Base-by-base conservation (phyloP, 2,888 invertebrate genomes). In the Gisinianus flammeolus region DNA sequence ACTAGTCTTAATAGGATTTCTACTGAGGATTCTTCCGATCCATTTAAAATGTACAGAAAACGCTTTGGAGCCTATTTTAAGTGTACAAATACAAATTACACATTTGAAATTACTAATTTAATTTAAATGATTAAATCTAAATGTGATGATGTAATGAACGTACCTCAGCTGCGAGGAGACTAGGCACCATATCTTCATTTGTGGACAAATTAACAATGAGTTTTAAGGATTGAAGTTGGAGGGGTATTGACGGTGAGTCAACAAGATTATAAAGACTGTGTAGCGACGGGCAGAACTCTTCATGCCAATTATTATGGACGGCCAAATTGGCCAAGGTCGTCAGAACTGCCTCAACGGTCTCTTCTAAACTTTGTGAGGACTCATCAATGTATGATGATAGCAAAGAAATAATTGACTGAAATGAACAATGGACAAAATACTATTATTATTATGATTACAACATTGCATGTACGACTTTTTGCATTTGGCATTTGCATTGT, bases 191-290 rank as follows among this genome's bases (percentile, higher is more conserved):
- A 79, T 89, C 89, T 80, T 89, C 87, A 86, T 90, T 90, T 80
- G 89, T 89, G 12, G 90, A 89, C 5, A 91, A 86, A 85, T 91
- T 91, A 75, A 90, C 89, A 62, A 91, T 87, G 35, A 91, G 87
- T 83, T 90, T 89, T 26, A 90, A 86, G 1, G 90, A 87, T 84
- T 90, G 90, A 24, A 90, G 85, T 81, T 87, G 87, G 26, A 89
- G 85, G 24, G 87, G 86, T 6, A 86, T 85, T 71, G 86, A 86
- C 19, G 85, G 86, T 67, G 85, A 85, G 81, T 89, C 89, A 44
- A 90, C 86, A 26, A 89, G 85, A 28, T 86, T 85, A 83, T 88
- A 89, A 31, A 90, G 85, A 52, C 86, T 86, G 81, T 88, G 89
- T 10, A 90, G 85, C 6, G 88, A 85, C 19, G 88, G 85, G 68